phyloP scores from a whole-genome alignment of 2,888 invertebrate species.

The Emmelina monodactyla region DNA sequence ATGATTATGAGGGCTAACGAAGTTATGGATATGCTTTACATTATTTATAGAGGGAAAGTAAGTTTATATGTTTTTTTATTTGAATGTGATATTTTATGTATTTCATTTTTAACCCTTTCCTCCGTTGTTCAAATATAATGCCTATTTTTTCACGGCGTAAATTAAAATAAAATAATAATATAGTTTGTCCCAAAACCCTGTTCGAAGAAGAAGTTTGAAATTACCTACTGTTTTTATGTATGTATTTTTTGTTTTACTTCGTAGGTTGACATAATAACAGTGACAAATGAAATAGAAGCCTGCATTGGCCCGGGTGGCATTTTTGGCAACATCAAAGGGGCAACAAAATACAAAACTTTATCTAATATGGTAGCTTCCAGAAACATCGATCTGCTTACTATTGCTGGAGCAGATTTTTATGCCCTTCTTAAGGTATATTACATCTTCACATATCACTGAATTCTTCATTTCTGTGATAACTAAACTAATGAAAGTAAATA shows the following conservation, averaged over 20 bases:
- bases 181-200: too few species aligned
- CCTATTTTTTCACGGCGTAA: too few species aligned
- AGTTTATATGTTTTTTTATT: constrained; percentile 8
- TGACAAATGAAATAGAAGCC: constrained; percentile 48
- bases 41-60: constrained; percentile 58
- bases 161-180: too few species aligned
- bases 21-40: constrained; percentile 47
- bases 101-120: too few species aligned
- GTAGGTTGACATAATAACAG: constrained; percentile 52
- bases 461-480: too few species aligned
- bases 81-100: constrained; percentile 1
- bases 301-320: constrained; percentile 61
- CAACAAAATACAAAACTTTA: constrained; percentile 38
- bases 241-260: too few species aligned
- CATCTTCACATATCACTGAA: too few species aligned
- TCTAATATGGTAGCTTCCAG: constrained; percentile 53
- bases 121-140: too few species aligned
- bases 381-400: constrained; percentile 54
- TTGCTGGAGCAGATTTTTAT: constrained; percentile 54
- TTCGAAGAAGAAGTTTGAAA: too few species aligned
- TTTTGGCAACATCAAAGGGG: constrained; percentile 56
- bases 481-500: too few species aligned
- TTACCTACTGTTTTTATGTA: too few species aligned
- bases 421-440: constrained; percentile 50
- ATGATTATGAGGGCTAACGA: constrained; percentile 50